These are phyloP conservation scores for Drosophila sulfurigaster DNA, from an alignment of 1,140 invertebrate species.

Conservation along the genomic window DNA sequence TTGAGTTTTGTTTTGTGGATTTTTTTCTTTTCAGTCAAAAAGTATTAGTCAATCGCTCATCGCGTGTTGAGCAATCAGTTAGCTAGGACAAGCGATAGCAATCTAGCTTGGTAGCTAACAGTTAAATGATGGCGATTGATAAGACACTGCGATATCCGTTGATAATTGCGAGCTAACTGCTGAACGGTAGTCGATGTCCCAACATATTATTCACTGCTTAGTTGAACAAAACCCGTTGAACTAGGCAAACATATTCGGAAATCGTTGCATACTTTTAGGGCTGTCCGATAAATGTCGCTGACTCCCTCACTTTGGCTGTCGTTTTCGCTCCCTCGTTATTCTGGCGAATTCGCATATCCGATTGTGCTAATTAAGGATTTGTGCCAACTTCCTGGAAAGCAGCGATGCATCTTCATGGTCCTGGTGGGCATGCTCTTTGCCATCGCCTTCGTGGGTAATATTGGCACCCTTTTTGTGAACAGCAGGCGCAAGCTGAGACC, in stretches of 20 bases:
- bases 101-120: conserved; percentile 40
- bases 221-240: conserved; percentile 10
- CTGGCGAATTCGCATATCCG: conserved; percentile 25
- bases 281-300: conserved; percentile 26
- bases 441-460: conserved; percentile 64
- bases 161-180: conserved; percentile 34
- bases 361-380: conserved; percentile 51
- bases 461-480: conserved; percentile 71
- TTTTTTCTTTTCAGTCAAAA: background rate
- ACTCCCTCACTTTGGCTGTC: background rate
- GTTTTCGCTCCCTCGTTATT: background rate
- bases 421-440: conserved; percentile 48
- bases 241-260: background rate
- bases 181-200: conserved; percentile 9
- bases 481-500: conserved; percentile 66
- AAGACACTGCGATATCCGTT: conserved; percentile 22
- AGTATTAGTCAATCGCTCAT: conserved; percentile 34
- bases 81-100: conserved; percentile 61
- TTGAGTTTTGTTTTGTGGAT: background rate
- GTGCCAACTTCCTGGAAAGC: conserved; percentile 30
- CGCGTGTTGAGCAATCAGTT: conserved; percentile 30
- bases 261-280: conserved; percentile 45
- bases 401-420: conserved; percentile 38
- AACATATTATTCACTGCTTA: background rate
- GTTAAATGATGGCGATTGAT: conserved; percentile 25